Evolutionary conservation across 2,113 vertebrate species (phyloP), one percentile per base, ranked within the genome.

Genomic region (Sarotherodon lohbergeri): DNA sequence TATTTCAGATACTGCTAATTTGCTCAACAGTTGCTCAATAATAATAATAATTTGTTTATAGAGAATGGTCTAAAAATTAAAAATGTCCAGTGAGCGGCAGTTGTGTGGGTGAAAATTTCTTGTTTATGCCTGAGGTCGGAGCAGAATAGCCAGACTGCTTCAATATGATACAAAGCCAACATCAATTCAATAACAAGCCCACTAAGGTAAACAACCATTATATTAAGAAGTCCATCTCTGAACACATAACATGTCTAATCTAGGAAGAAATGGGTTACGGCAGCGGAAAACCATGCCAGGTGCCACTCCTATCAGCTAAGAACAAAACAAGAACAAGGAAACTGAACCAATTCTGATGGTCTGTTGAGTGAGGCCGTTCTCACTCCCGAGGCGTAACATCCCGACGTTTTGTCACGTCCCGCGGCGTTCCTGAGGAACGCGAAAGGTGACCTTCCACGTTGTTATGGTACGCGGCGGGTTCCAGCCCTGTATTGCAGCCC

Each of bases 101-200:
- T 34, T 63, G 32, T 34, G 29, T 19, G 1, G 59, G 29, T 63
- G 59, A 63, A 63, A 63, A 63, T 1, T 11, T 63, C 0, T 66
- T n/a, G 32, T 66, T 36, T 66, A 36, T 36, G 32, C 61, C 61
- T 36, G 9, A 66, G 32, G 36, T 66, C 17, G 1, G 61, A n/a
- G 61, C 61, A 39, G 17, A 66, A 66, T n/a, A 66, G 59, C 1
- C 61, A 66, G 61, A 0, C 32, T 66, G 32, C 61, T 66, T 41
- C 36, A 34, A 22, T 0, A 34, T 68, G 63, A 68, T 1, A 68
- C 3, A 1, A 68, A 68, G 61, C 32, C 61, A 66, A 66, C 61
- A 66, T 66, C 36, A 66, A 66, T 66, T n/a, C 0, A 66, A n/a
- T 39, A 39, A 36, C 32, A 66, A 66, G 0, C 1, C 61, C 32